Conservation (phyloP, 2,888 invertebrate species). For the Nipponacmea schrenckii region DNA sequence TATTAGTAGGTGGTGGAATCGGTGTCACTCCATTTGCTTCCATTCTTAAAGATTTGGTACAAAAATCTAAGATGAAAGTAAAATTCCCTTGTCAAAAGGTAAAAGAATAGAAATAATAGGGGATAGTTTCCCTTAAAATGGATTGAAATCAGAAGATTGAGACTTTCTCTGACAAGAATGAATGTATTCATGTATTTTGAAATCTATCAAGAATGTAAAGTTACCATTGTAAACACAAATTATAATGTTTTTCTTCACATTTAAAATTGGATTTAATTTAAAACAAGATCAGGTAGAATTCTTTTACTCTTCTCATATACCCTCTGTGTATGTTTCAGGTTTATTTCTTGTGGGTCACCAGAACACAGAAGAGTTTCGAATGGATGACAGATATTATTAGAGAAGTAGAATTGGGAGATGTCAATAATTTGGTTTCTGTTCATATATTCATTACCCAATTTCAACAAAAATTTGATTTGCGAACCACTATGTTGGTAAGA, state of each 20-base stretch:
- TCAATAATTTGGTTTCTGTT: constrained; percentile 70
- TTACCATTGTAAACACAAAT: too few species aligned
- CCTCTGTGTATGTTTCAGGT: constrained; percentile 65
- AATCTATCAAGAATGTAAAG: too few species aligned
- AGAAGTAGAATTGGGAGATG: constrained; percentile 72
- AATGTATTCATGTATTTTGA: too few species aligned
- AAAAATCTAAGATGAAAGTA: constrained; percentile 51
- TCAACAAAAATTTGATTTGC: constrained; percentile 75
- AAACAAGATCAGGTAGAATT: too few species aligned
- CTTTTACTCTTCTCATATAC: too few species aligned
- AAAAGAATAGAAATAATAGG: constrained; percentile 8
- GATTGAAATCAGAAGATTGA: too few species aligned
- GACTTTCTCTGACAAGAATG: too few species aligned
- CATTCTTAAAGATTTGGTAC: constrained; percentile 75
- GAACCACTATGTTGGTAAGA: constrained; percentile 74
- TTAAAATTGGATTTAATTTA: too few species aligned
- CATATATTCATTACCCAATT: constrained; percentile 77
- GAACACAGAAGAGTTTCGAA: constrained; percentile 76
- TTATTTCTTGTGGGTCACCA: constrained; percentile 75
- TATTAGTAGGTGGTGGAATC: constrained; percentile 76
- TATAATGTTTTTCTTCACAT: too few species aligned
- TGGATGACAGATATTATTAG: constrained; percentile 76
- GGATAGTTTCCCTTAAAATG: too few species aligned
- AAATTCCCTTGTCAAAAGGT: constrained; percentile 66
- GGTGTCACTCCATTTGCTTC: constrained; percentile 77